Evolutionary conservation across 2,113 vertebrate species (phyloP).

Genomic region (Cinclus mexicanus): DNA sequence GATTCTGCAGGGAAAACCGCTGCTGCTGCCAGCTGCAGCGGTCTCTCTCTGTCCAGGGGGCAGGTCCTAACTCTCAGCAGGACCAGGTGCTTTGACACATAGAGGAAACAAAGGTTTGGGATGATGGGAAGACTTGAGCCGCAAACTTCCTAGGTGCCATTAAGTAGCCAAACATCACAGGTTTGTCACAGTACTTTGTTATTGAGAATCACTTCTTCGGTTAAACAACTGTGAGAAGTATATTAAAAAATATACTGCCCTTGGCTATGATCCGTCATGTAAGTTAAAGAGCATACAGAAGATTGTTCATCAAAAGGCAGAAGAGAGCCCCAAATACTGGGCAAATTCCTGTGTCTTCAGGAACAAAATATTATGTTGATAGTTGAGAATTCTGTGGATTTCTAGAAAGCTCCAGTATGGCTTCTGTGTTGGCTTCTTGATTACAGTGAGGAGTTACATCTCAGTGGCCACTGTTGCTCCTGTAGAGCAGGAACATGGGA

Average conservation of each 20-base stretch:
- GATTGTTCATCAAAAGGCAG: background rate
- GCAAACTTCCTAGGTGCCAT: background rate
- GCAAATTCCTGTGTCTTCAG: background rate
- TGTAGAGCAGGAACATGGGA: background rate
- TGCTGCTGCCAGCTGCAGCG: background rate
- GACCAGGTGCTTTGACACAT: background rate
- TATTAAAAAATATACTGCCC: background rate
- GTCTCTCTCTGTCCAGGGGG: background rate
- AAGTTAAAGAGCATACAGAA: background rate
- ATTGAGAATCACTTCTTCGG: rapidly evolving
- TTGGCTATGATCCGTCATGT: rapidly evolving
- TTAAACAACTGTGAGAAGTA: background rate
- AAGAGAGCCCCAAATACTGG: background rate
- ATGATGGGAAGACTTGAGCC: background rate
- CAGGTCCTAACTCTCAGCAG: background rate
- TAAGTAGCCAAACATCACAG: background rate
- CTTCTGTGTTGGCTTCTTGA: background rate
- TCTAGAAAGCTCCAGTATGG: background rate
- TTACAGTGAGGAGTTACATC: background rate
- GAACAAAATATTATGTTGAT: background rate
- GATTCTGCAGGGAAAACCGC: background rate
- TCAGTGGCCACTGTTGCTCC: background rate
- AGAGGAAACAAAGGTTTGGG: background rate
- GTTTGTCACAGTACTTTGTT: background rate
- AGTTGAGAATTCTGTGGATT: background rate